Evolutionary conservation across 2,797 vertebrate species (phyloP), one percentile per base, ranked within the genome.

Genomic region (Chiloscyllium punctatum): DNA sequence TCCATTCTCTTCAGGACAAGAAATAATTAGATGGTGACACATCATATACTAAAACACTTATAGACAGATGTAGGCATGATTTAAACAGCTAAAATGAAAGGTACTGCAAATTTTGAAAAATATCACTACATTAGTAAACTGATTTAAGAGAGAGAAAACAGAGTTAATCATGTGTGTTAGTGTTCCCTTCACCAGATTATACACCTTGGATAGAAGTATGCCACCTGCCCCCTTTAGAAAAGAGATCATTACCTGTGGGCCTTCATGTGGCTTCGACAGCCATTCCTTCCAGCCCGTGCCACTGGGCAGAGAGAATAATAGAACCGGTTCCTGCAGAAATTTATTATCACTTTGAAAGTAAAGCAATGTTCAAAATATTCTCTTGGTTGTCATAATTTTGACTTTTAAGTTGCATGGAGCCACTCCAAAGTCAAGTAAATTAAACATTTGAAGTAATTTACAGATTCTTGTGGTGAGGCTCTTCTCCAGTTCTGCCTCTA

Each of bases 251-350:
- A 99, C 99, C 99, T 99, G 99, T 98, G 99, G 98, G 99, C 98
- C 98, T 99, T 99, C 98, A 98, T 97, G 98, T 98, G 98, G 98
- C 99, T 98, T 98, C 99, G 98, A 98, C 98, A 98, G 97, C 99
- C 98, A 98, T 99, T 99, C 97, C 99, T 98, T 98, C 98, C 98
- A 98, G 99, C 98, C 97, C 99, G 98, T 98, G 98, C 99, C 98
- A 99, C 98, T 97, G 99, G 98, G 97, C 99, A 99, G 98, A 99
- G 98, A 98, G 99, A 99, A 98, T 99, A 99, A 98, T 99, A 99
- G 98, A 99, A 99, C 97, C 99, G 99, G 98, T 98, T 99, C 99
- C 99, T 99, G 99, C 99, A 98, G 98, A 97, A 98, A 98, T 98
- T 98, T 98, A 98, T 98, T 98, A 98, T 97, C 98, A 97, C 98